Conservation (phyloP, 2,888 invertebrate genomes). For the Sarcophaga rosellei region DNA sequence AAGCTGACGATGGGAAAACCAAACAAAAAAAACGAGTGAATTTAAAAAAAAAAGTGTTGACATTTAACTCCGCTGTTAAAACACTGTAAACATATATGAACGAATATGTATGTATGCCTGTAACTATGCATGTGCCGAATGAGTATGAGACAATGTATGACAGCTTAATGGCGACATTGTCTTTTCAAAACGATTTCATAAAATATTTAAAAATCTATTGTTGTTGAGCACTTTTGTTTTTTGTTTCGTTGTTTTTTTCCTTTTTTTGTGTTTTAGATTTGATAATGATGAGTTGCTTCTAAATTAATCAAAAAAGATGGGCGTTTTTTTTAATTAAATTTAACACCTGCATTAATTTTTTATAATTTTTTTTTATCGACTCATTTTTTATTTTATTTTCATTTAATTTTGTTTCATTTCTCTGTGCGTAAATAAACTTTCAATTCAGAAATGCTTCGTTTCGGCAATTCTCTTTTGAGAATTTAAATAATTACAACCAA, state of each 20-base stretch:
- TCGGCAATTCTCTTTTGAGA: background rate
- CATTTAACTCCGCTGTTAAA: conserved; percentile 10
- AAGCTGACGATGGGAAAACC: too few species aligned
- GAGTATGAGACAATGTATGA: background rate
- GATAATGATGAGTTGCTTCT: conserved; percentile 19
- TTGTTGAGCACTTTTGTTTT: background rate
- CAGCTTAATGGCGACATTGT: conserved; percentile 20
- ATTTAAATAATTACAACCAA: background rate
- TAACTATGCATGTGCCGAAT: too few species aligned
- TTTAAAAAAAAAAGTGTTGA: conserved; percentile 21
- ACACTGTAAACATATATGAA: too few species aligned
- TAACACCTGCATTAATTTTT: conserved; percentile 23
- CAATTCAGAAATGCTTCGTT: conserved; percentile 2
- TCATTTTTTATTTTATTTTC: background rate
- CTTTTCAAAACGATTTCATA: conserved; percentile 1
- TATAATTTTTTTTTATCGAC: background rate
- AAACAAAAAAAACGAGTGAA: conserved; percentile 16
- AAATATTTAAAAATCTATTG: too few species aligned
- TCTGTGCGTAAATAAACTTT: conserved; percentile 11
- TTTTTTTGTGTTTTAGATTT: conserved; percentile 2
- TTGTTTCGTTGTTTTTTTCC: conserved; percentile 2
- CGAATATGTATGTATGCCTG: too few species aligned
- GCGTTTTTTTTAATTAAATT: conserved; percentile 10
- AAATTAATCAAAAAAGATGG: conserved; percentile 8
- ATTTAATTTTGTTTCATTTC: background rate